These are phyloP conservation scores for Nomada fucata DNA, from an alignment of 2,888 invertebrate genomes.

Conservation along the genomic window DNA sequence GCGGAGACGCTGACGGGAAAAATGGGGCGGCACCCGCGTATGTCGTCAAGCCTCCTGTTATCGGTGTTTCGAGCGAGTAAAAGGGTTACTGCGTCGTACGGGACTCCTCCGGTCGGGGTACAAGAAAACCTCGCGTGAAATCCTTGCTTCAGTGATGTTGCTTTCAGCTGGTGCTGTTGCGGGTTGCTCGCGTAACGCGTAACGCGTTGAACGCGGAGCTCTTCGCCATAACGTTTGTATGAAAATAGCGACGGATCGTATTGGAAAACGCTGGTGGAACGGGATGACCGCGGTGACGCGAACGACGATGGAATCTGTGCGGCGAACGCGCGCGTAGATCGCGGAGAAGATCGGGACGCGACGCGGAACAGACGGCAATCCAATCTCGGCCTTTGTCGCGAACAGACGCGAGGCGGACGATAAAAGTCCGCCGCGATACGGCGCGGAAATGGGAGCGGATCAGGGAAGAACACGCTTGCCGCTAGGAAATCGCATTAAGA, in stretches of 20 bases:
- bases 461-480: not conserved
- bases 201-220: not conserved
- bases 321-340: not conserved
- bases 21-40: not conserved
- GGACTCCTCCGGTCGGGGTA: not conserved
- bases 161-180: slow-evolving; percentile 25
- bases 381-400: slow-evolving; percentile 34
- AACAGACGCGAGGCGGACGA: slow-evolving; percentile 9
- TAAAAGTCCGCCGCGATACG: slow-evolving; percentile 22
- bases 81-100: slow-evolving; percentile 42
- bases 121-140: slow-evolving; percentile 24
- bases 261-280: not conserved
- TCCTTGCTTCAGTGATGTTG: slow-evolving; percentile 1
- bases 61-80: slow-evolving; percentile 40
- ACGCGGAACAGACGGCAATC: slow-evolving; percentile 18
- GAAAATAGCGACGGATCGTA: not conserved
- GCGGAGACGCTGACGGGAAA: not conserved
- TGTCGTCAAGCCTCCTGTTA: slow-evolving; percentile 1
- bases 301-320: not conserved
- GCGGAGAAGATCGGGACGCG: slow-evolving; percentile 20
- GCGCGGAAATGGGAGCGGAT: slow-evolving; percentile 23
- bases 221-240: not conserved
- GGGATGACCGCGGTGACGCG: not conserved
- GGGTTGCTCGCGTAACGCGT: not conserved
- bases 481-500: slow-evolving; percentile 5